These are phyloP conservation scores for Larimichthys polyactis DNA, from an alignment of 2,113 vertebrate genomes.

Conservation along the genomic window DNA sequence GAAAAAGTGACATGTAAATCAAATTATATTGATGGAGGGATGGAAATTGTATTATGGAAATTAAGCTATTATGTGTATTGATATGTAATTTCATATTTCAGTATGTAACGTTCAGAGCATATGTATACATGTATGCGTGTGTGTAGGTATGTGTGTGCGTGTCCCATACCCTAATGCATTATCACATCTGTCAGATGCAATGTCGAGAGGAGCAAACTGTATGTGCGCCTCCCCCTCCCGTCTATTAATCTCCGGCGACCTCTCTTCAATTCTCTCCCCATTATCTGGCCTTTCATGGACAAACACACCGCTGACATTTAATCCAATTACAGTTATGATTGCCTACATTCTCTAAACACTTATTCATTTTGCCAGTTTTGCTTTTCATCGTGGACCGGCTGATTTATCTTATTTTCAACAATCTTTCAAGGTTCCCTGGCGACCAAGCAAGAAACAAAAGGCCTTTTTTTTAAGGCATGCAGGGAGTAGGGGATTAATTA, in stretches of 20 bases:
- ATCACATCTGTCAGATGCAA: constrained; percentile 50
- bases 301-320: constrained; percentile 48
- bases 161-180: constrained; percentile 36
- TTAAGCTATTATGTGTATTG: constrained; percentile 49
- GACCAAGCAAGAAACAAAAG: constrained; percentile 1
- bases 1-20: constrained; percentile 26
- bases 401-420: constrained; percentile 28
- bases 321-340: constrained; percentile 33
- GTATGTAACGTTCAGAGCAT: constrained; percentile 49
- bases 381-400: constrained; percentile 19
- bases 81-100: constrained; percentile 64
- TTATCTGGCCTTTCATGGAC: constrained; percentile 46
- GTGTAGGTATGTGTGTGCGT: constrained; percentile 36
- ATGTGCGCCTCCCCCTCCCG: constrained; percentile 9
- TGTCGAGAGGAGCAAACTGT: constrained; percentile 51
- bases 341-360: constrained; percentile 9
- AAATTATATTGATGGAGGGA: constrained; percentile 26
- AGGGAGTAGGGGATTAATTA: constrained; percentile 6
- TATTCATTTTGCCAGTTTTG: constrained; percentile 27
- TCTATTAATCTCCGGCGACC: constrained; percentile 31
- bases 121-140: constrained; percentile 40
- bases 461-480: constrained; percentile 12
- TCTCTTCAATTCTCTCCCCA: constrained; percentile 4
- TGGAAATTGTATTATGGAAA: constrained; percentile 35
- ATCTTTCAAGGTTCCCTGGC: constrained; percentile 11